Conservation (phyloP, 2,113 vertebrate species). For the Ageneiosus marmoratus region DNA sequence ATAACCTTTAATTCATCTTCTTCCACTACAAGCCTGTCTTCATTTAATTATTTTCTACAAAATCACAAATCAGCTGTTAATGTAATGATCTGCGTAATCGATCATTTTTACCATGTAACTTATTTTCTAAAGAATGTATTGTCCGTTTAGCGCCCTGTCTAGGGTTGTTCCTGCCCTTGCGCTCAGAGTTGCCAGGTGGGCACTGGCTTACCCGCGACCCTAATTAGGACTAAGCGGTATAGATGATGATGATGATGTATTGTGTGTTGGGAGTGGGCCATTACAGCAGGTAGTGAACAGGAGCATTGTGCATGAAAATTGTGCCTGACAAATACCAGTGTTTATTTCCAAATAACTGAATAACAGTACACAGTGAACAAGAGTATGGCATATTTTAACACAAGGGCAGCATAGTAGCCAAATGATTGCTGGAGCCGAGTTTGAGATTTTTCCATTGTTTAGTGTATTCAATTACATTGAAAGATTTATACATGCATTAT, state of each 20-base stretch:
- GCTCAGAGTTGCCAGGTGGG: too few species aligned
- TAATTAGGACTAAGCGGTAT: too few species aligned
- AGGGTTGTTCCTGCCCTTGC: too few species aligned
- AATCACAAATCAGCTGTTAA: slow-evolving; percentile 15
- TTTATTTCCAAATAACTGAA: background rate
- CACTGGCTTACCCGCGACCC: too few species aligned
- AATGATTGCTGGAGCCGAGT: background rate
- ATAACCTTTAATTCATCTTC: slow-evolving; percentile 29
- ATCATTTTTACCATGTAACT: slow-evolving; percentile 4
- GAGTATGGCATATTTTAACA: background rate
- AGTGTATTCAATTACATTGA: too few species aligned
- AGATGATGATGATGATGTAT: too few species aligned
- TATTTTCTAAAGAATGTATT: background rate
- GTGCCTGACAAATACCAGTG: background rate
- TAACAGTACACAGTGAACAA: background rate
- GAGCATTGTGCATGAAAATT: background rate
- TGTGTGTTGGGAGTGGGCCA: background rate
- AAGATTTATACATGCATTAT: background rate
- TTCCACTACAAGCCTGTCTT: slow-evolving; percentile 20
- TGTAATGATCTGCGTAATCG: slow-evolving; percentile 30
- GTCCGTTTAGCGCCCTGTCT: too few species aligned
- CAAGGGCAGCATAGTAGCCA: background rate
- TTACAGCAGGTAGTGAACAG: background rate
- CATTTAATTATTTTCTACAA: slow-evolving; percentile 3
- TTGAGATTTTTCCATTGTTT: background rate